Evolutionary conservation across 64 coral and sea anemone species (phyloP).

Genomic region (Stichodactyla helianthus): DNA sequence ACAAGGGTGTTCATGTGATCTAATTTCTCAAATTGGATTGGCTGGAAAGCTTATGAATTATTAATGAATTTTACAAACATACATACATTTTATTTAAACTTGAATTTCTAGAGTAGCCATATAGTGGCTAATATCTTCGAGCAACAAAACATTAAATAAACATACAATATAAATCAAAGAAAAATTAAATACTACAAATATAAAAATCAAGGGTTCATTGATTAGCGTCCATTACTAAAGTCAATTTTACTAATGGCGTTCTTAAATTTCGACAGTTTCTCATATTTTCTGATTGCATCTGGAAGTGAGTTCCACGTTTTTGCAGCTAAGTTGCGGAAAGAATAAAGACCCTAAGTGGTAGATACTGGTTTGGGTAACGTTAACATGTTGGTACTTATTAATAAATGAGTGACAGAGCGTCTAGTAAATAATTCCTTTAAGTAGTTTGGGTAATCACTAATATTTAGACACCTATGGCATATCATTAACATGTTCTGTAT

Average conservation of each 20-base stretch:
- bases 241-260: not conserved
- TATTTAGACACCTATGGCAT: not conserved
- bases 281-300: not conserved
- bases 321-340: not conserved
- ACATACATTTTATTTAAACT: not conserved
- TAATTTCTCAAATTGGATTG: too few species aligned
- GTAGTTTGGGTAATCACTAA: conserved; percentile 13
- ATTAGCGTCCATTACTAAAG: not conserved
- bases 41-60: too few species aligned
- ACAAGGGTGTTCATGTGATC: too few species aligned
- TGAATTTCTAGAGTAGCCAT: not conserved
- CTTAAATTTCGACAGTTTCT: not conserved
- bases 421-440: conserved; percentile 12
- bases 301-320: conserved; percentile 2
- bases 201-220: not conserved
- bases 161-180: too few species aligned
- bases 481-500: too few species aligned
- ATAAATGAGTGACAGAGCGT: not conserved
- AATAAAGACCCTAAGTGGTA: conserved; percentile 1
- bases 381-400: not conserved
- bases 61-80: too few species aligned
- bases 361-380: not conserved
- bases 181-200: too few species aligned
- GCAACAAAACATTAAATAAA: not conserved
- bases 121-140: not conserved